Percentiles rank a stretch among this genome's conserved stretches.
Evolutionary conservation across 2,888 invertebrate species (phyloP).

Genomic region (Machimus atricapillus): DNA sequence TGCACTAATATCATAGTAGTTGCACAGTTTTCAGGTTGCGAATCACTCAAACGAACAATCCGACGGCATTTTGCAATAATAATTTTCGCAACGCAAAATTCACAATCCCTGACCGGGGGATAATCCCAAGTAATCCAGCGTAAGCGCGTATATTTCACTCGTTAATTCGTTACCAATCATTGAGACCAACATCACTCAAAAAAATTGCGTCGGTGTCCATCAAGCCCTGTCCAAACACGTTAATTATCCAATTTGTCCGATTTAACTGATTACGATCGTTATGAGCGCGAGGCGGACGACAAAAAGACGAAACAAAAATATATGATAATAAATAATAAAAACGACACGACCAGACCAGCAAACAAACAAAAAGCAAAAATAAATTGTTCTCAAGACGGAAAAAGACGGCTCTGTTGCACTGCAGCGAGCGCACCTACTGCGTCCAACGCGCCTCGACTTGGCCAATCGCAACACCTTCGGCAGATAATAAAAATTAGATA

Average conservation of each 20-base stretch:
- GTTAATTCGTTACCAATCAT: neutral
- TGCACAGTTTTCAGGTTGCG: neutral
- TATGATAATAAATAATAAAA: neutral
- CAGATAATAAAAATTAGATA: neutral
- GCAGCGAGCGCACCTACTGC: neutral
- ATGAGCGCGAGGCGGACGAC: neutral
- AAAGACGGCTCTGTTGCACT: neutral
- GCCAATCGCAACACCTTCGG: constrained; percentile 28
- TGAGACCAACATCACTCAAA: neutral
- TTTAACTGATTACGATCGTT: constrained; percentile 27
- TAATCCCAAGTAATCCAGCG: constrained; percentile 4
- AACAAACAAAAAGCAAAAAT: neutral
- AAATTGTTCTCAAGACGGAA: neutral
- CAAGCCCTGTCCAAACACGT: constrained; percentile 8
- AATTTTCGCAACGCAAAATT: neutral
- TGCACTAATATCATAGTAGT: neutral
- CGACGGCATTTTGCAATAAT: constrained; percentile 2
- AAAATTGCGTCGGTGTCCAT: neutral
- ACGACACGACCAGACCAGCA: neutral
- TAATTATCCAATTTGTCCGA: constrained; percentile 25
- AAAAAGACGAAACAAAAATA: neutral
- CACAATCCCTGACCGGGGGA: neutral
- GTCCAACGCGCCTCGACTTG: constrained; percentile 1
- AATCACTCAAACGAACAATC: neutral
- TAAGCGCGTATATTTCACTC: neutral